Evolutionary conservation across 1,140 invertebrate genomes (phyloP).

Genomic region (Pseudoatta argentina): DNA sequence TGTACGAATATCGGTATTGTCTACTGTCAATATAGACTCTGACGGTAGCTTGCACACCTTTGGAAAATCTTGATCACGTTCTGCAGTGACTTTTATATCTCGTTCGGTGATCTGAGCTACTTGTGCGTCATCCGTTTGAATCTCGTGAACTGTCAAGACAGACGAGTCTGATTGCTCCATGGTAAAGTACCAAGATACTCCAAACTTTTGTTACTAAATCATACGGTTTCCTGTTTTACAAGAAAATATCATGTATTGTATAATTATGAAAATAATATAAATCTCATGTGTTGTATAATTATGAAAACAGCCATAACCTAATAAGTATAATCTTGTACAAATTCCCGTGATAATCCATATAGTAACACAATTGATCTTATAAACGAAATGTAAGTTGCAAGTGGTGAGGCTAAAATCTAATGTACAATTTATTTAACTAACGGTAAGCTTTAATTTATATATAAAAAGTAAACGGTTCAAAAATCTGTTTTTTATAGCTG

Average conservation of each 20-base stretch:
- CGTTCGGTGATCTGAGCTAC: not conserved
- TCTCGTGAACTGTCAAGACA: not conserved
- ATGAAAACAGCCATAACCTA: constrained; percentile 63
- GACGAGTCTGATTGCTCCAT: constrained; percentile 66
- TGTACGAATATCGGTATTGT: not conserved
- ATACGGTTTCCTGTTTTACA: constrained; percentile 61
- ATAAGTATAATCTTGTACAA: not conserved
- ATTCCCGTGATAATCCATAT: not conserved
- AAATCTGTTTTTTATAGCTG: too few species aligned
- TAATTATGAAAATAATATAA: constrained; percentile 29
- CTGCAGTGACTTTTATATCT: not conserved
- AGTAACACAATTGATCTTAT: not conserved
- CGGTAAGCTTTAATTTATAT: not conserved
- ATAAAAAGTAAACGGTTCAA: not conserved
- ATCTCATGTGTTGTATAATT: not conserved
- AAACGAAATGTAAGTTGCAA: not conserved
- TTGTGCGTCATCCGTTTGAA: not conserved
- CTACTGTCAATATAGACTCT: not conserved
- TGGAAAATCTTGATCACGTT: constrained; percentile 8
- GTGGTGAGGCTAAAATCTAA: not conserved
- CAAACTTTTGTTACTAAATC: constrained; percentile 52
- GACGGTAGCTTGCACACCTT: not conserved
- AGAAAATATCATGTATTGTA: not conserved
- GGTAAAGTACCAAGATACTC: constrained; percentile 56
- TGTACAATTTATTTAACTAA: not conserved